Conservation (phyloP, 2,797 vertebrate genomes). For the Sphenodon punctatus region DNA sequence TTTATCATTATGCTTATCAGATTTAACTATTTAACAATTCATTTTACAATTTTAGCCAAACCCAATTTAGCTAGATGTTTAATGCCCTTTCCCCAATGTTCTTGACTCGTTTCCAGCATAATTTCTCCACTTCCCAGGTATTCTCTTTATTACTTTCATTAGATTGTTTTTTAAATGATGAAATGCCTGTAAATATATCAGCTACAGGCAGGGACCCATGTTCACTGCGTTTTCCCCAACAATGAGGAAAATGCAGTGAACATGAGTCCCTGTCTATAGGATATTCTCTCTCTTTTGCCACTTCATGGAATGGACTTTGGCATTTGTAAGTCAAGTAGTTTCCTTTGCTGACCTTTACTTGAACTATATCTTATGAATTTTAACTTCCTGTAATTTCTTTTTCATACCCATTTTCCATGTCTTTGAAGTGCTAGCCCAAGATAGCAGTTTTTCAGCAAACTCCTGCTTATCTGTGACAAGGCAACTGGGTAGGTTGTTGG, state of each 20-base stretch:
- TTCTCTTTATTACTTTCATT: background rate
- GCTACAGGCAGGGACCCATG: no score
- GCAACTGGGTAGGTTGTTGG: background rate
- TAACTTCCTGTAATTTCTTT: background rate
- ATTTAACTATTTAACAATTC: background rate
- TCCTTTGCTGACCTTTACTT: background rate
- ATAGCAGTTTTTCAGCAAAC: background rate
- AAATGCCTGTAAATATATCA: no score
- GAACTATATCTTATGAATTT: background rate
- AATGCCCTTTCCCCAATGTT: background rate
- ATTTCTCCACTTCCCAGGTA: background rate
- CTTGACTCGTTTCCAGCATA: background rate
- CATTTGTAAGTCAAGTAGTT: background rate
- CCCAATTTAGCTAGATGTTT: background rate
- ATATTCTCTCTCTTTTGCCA: background rate
- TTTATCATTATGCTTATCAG: no score
- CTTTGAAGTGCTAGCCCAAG: background rate
- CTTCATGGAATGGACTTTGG: background rate
- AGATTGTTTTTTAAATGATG: no score
- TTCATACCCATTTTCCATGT: background rate
- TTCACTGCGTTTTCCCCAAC: no score
- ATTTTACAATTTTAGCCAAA: background rate
- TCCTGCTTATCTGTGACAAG: rapidly evolving
- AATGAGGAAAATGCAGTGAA: no score
- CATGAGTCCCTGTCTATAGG: no score